Conservation (phyloP, 2,797 vertebrate species). For the Acrossocheilus wenchowensis region DNA sequence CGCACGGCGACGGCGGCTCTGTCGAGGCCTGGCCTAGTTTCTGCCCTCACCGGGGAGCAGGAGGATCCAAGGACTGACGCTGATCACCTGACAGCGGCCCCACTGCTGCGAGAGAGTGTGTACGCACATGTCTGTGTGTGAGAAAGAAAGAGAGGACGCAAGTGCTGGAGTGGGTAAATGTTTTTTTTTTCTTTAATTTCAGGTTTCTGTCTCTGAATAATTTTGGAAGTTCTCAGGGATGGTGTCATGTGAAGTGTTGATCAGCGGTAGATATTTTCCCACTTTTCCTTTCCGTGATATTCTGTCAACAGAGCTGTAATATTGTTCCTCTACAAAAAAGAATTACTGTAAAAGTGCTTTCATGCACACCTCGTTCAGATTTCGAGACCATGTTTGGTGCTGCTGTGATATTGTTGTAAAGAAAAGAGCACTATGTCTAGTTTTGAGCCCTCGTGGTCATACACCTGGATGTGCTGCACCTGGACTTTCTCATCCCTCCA, state of each 20-base stretch:
- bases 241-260: slow-evolving; percentile 39
- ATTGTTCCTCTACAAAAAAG: slow-evolving; percentile 13
- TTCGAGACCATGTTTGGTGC: not conserved
- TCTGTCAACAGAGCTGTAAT: slow-evolving; percentile 21
- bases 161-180: slow-evolving; percentile 44
- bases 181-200: slow-evolving; percentile 26
- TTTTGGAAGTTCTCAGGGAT: slow-evolving; percentile 18
- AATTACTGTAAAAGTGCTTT: not conserved
- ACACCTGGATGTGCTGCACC: slow-evolving; percentile 40
- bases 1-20: slow-evolving; percentile 65
- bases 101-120: slow-evolving; percentile 66
- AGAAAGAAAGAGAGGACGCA: slow-evolving; percentile 35
- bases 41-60: slow-evolving; percentile 79
- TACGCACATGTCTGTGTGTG: slow-evolving; percentile 40
- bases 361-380: slow-evolving; percentile 15
- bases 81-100: slow-evolving; percentile 84
- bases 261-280: slow-evolving; percentile 29
- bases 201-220: slow-evolving; percentile 43
- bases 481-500: not conserved
- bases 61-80: slow-evolving; percentile 83
- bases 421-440: slow-evolving; percentile 4
- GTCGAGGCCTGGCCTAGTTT: slow-evolving; percentile 85
- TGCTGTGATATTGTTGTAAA: not conserved
- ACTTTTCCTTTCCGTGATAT: slow-evolving; percentile 18
- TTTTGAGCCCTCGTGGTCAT: not conserved